phyloP scores from a whole-genome alignment of 2,113 vertebrate genomes.

The Mirounga angustirostris region DNA sequence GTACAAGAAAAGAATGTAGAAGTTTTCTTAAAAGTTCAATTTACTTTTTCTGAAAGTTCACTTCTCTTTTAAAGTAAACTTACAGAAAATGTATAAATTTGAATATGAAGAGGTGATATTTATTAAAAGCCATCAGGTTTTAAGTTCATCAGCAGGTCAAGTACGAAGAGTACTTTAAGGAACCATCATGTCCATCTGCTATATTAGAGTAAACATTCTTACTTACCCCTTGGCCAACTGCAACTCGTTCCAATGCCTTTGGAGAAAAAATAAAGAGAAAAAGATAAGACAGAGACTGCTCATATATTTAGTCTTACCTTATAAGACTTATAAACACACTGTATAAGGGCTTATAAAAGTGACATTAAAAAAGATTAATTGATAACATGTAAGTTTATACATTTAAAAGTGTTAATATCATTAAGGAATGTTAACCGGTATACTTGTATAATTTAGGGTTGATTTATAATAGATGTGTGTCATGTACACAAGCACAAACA shows the following conservation, averaged over 20 bases:
- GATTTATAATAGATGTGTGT: conserved; percentile 71
- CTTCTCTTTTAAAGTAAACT: conserved; percentile 62
- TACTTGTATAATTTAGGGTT: conserved; percentile 75
- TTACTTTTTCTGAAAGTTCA: conserved; percentile 18
- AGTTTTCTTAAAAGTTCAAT: conserved; percentile 50
- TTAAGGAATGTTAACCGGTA: conserved; percentile 78
- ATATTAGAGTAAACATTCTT: conserved; percentile 85
- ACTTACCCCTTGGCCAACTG: conserved; percentile 91
- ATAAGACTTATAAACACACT: conserved; percentile 85
- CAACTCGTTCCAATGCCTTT: conserved; percentile 91
- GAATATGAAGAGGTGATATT: conserved; percentile 68
- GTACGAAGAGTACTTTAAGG: conserved; percentile 79
- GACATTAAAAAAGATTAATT: conserved; percentile 84
- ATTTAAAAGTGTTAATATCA: conserved; percentile 83
- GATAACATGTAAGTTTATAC: conserved; percentile 78
- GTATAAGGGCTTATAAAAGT: conserved; percentile 80
- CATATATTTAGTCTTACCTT: conserved; percentile 86
- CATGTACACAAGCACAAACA: conserved; percentile 66
- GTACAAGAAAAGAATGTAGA: not conserved
- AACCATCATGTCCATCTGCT: conserved; percentile 78
- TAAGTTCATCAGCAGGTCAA: conserved; percentile 86
- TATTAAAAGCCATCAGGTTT: conserved; percentile 82
- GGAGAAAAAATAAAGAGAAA: conserved; percentile 70
- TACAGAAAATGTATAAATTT: conserved; percentile 66
- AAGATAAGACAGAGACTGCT: conserved; percentile 80